Evolutionary conservation across 2,797 vertebrate genomes (phyloP).

Genomic region (Anguilla megastoma): DNA sequence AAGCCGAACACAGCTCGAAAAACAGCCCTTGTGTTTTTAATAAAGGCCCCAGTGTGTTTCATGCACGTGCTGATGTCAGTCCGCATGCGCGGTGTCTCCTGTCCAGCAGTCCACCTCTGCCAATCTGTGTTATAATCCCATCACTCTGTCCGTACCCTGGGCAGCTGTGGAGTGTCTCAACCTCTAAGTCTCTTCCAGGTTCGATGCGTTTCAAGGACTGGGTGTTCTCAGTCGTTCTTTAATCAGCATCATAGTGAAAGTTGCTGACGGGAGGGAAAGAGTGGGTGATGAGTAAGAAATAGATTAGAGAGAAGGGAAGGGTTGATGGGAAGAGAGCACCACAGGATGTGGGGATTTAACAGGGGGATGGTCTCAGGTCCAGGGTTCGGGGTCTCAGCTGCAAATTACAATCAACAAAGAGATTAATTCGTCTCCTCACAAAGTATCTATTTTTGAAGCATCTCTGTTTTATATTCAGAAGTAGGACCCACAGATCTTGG

Average conservation of each 20-base stretch:
- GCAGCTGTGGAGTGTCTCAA: conserved; percentile 29
- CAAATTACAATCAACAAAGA: conserved; percentile 12
- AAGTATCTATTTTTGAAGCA: conserved; percentile 9
- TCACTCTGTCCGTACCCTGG: neutral
- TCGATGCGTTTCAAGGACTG: neutral
- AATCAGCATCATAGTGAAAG: conserved; percentile 12
- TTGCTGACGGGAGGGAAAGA: neutral
- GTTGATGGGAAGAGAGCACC: neutral
- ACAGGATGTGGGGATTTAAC: neutral
- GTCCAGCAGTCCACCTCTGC: neutral
- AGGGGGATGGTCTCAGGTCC: neutral
- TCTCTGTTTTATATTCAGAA: conserved; percentile 25
- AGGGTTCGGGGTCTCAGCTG: neutral
- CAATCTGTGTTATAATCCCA: conserved; percentile 13
- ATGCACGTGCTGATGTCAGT: conserved; percentile 25
- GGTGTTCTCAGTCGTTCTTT: neutral
- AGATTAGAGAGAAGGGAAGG: neutral
- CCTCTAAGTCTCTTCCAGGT: neutral
- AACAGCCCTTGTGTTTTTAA: conserved; percentile 16
- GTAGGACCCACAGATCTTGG: conserved; percentile 7
- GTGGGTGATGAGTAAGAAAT: neutral
- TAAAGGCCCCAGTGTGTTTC: conserved; percentile 23
- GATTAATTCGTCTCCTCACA: conserved; percentile 15
- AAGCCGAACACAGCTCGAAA: conserved; percentile 4
- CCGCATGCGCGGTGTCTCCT: neutral